Evolutionary conservation across 2,888 invertebrate genomes (phyloP), one percentile per base, ranked within the genome.

Genomic region (Philereme transversata): DNA sequence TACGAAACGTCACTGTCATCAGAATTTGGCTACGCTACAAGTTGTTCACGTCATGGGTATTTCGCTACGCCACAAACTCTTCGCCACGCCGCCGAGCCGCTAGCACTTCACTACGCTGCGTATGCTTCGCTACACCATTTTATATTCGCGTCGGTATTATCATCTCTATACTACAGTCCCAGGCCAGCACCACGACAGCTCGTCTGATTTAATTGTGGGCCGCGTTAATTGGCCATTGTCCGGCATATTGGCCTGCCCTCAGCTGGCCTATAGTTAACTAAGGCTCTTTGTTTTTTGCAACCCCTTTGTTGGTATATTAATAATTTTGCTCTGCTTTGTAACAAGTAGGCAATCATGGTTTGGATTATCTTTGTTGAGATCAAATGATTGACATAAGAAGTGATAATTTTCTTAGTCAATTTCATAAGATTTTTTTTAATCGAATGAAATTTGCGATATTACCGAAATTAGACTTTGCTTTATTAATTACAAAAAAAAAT

Each of bases 201-300:
- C 75, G 72, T 62, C 76, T 80, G 81, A 81, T 81, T 82, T 82
- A 81, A 81, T 81, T 82, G 81, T 76, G 79, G 72, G 68, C 76
- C 72, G 75, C 82, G 80, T 81, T 82, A 82, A 82, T 82, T 82
- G 82, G 79, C 82, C 69, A 82, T 82, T 82, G 82, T 82, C 76
- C 76, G 57, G 73, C 71, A 74, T 77, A 74, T 73, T 79, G 79
- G 75, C 70, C 73, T 72, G 78, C 75, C 75, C 74, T 73, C 66
- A 54, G 50, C 69, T 72, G 74, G 72, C 74, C 75, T 74, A 68
- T 71, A 70, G 64, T 68, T 64, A 70, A 68, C 62, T 52, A 62
- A 51, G 55, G 72, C 64, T 73, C 70, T 78, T 79, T 81, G 79
- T 81, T 75, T 77, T 74, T 73, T 64, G 54, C 65, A 57, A 65